Base-by-base conservation (phyloP, 2,797 vertebrate genomes). In the Allochrocebus solatus region DNA sequence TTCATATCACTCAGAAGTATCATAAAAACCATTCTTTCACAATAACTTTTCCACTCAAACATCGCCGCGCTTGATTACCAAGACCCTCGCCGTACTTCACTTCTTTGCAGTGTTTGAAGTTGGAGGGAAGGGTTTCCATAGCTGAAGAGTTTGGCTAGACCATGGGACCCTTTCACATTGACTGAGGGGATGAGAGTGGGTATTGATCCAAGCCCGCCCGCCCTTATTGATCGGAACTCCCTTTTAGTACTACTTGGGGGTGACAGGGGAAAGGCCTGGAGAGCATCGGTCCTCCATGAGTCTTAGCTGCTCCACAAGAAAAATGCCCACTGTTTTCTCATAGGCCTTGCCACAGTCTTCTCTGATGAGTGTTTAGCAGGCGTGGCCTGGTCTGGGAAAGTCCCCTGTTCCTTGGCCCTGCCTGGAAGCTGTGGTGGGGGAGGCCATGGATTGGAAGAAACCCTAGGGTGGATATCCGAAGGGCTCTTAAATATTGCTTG, bases 211-310 rank as follows among this genome's bases (percentile, higher is more conserved):
- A n/a, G 16, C 8, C 5, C 28, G 81, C 21, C 26, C 1, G 0
- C 26, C 33, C 53, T n/a, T 39, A 3, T 36, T 30, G 36, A 16
- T 8, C 16, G 59, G 41, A 21, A n/a, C 36, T 79, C 26, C 8
- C 36, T 53, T 80, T 74, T 33, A 2, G 4, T 5, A 0, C 5
- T 28, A 0, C 5, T 33, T 33, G 3, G 36, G 21, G n/a, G 30
- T 7, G 0, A n/a, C 33, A n/a, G n/a, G 26, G 8, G 30, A 7
- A 28, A 95, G 46, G 61, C 0, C 26, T 1, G n/a, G 14, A 14
- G n/a, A 41, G 2, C 30, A 14, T 24, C 14, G 11, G 26, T 72
- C 24, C 4, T 36, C 28, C 8, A 1, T 4, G 0, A 5, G 55
- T 24, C 41, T 36, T 4, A 0, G 36, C 5, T 64, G 64, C 91